Conservation (phyloP, 2,797 vertebrate genomes). For the Lophotriccus pileatus region DNA sequence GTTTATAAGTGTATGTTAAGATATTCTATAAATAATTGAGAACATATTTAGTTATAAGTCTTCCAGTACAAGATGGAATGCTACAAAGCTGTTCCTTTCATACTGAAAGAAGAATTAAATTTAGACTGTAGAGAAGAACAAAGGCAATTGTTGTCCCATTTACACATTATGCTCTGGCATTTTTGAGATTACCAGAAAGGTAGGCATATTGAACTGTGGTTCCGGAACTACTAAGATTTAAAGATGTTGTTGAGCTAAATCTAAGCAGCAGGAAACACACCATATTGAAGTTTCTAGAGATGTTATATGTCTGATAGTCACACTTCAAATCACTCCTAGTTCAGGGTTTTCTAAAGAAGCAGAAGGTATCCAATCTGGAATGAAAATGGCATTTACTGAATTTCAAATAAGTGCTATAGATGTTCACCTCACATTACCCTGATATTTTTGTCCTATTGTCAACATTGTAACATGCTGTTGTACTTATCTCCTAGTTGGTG, state of each 20-base stretch:
- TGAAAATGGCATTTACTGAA: slow-evolving; percentile 10
- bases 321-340: background rate
- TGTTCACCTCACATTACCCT: background rate
- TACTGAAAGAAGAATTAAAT: background rate
- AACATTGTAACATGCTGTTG: background rate
- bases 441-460: slow-evolving; percentile 13
- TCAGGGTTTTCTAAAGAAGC: slow-evolving; percentile 40
- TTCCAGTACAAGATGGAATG: background rate
- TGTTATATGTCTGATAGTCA: slow-evolving; percentile 21
- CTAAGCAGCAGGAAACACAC: slow-evolving; percentile 15
- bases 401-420: slow-evolving; percentile 24
- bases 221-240: background rate
- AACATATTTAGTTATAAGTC: background rate
- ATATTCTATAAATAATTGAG: slow-evolving; percentile 18
- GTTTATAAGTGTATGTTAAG: slow-evolving; percentile 40
- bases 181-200: background rate
- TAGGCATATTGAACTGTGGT: background rate
- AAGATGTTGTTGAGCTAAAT: background rate
- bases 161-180: background rate
- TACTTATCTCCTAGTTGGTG: slow-evolving; percentile 40
- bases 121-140: background rate
- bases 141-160: background rate
- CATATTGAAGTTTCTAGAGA: slow-evolving; percentile 35
- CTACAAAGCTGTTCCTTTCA: background rate
- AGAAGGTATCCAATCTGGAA: slow-evolving; percentile 39